Base-by-base conservation (phyloP, 2,797 vertebrate genomes). In the Distichodus sexfasciatus region DNA sequence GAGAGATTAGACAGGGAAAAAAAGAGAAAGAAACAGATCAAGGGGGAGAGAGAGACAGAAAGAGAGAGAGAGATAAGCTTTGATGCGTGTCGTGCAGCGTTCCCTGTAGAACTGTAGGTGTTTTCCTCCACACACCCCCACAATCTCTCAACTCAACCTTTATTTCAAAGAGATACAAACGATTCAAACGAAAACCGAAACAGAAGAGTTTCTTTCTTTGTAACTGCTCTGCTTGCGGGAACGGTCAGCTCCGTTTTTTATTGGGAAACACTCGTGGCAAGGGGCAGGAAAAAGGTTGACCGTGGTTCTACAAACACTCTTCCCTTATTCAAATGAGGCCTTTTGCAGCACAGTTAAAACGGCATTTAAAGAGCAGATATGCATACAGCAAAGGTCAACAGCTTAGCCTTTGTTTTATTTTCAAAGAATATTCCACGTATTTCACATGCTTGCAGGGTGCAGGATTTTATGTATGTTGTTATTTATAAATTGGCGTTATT, bases 281-380 rank as follows among this genome's bases (percentile, higher is more conserved):
- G 29, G 41, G 28, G n/a, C 19, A 9, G 6, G 8, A 28, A n/a
- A 24, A 9, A 60, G 41, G 12, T n/a, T 38, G 7, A 60, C 6
- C 6, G 33, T 47, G 44, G 24, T 35, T 9, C 23, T 17, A 24
- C 38, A 62, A 26, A 67, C 14, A 61, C 15, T 19, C 64, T 70
- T 63, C 19, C 47, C 38, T 35, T 70, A 46, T 74, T 68, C 41
- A 57, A 59, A 75, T 57, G 70, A 72, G 50, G 55, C 75, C 68
- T 70, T 47, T 66, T 53, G 15, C n/a, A 6, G 17, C 19, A 29
- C 15, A 23, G 19, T 59, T 38, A 10, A 66, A 5, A 33, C 14
- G 10, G 31, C 15, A 21, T 26, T 40, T 70, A 51, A 66, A 70
- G 46, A 53, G 53, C 35, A 60, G 54, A 71, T 50, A 23, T 70